phyloP scores from a whole-genome alignment of 2,888 invertebrate species.

The Panorpa germanica region DNA sequence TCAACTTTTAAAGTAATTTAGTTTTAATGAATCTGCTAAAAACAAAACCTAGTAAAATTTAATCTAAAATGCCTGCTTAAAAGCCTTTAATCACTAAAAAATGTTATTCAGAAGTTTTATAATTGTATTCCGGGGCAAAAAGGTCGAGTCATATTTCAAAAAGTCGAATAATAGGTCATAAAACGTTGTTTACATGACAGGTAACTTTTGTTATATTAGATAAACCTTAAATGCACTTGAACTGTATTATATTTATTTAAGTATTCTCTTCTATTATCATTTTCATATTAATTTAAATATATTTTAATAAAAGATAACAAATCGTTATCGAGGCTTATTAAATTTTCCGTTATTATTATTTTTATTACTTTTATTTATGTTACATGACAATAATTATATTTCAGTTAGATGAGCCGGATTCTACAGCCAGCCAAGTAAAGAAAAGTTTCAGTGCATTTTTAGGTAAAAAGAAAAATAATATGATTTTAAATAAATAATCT shows the following conservation, averaged over 20 bases:
- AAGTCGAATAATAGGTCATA: too few relatives aligned
- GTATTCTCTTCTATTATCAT: too few relatives aligned
- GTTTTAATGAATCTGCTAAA: background rate
- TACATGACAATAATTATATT: slow-evolving; percentile 15
- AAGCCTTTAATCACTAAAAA: too few relatives aligned
- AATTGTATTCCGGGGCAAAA: too few relatives aligned
- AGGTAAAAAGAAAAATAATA: too few relatives aligned
- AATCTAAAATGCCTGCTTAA: background rate
- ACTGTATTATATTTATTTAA: too few relatives aligned
- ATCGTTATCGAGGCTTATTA: background rate
- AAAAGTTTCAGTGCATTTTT: slow-evolving; percentile 51
- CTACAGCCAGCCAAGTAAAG: slow-evolving; percentile 52
- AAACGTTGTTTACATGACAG: too few relatives aligned
- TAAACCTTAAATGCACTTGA: too few relatives aligned
- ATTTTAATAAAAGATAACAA: background rate
- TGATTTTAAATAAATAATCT: too few relatives aligned
- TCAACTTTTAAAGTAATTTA: slow-evolving; percentile 42
- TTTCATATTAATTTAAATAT: background rate
- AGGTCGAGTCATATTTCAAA: too few relatives aligned
- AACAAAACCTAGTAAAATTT: slow-evolving; percentile 2
- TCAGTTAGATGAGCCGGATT: slow-evolving; percentile 49
- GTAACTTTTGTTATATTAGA: too few relatives aligned
- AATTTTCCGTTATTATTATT: background rate
- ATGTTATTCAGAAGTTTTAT: too few relatives aligned
- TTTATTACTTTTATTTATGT: slow-evolving; percentile 10